Conservation (phyloP, 2,797 vertebrate species). For the Thaleichthys pacificus region DNA sequence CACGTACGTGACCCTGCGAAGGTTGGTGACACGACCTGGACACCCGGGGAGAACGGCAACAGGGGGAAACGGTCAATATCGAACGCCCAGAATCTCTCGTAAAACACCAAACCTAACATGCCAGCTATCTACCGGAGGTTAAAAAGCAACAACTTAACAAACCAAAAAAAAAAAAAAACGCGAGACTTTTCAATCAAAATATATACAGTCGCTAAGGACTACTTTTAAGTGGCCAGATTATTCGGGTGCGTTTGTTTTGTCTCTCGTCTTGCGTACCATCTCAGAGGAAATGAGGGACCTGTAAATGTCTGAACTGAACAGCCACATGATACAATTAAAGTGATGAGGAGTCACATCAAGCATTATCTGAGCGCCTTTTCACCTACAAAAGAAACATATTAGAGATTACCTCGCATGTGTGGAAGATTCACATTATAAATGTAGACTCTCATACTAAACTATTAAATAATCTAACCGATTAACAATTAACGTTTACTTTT, state of each 20-base stretch:
- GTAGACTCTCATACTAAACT: not conserved
- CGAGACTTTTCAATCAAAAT: not conserved
- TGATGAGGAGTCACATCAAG: conserved; percentile 89
- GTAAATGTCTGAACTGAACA: conserved; percentile 93
- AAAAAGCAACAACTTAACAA: conserved; percentile 10
- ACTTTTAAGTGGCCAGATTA: conserved; percentile 54
- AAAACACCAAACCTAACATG: conserved; percentile 64
- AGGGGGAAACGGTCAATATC: conserved; percentile 38
- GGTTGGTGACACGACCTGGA: conserved; percentile 95
- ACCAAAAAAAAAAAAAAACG: not conserved
- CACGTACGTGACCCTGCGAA: conserved; percentile 92
- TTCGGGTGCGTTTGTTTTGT: conserved; percentile 63
- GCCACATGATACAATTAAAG: conserved; percentile 98
- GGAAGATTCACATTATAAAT: conserved; percentile 77
- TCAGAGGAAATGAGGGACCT: conserved; percentile 89
- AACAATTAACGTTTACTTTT: too few species aligned
- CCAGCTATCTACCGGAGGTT: conserved; percentile 54
- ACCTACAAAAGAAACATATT: conserved; percentile 99
- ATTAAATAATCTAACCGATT: too few species aligned
- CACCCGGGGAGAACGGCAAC: conserved; percentile 40
- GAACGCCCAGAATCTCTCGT: conserved; percentile 21
- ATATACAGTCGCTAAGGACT: not conserved
- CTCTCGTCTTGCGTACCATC: conserved; percentile 94
- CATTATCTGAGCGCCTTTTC: conserved; percentile 90
- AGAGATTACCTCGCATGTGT: conserved; percentile 99